These are phyloP conservation scores for Ptilorrhoa leucosticta DNA, from an alignment of 2,113 vertebrate genomes.

Conservation along the genomic window DNA sequence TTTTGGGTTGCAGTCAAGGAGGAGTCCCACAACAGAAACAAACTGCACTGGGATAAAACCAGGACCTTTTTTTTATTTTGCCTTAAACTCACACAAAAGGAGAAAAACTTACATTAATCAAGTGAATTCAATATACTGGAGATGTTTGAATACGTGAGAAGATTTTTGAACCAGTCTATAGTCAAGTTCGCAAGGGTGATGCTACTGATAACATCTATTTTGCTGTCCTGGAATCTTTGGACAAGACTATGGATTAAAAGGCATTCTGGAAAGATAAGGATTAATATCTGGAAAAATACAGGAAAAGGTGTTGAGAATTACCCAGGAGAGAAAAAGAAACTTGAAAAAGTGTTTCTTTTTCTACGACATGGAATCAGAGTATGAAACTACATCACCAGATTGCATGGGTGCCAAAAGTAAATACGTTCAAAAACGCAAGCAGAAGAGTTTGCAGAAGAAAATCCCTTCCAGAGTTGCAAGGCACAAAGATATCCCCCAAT, in stretches of 20 bases:
- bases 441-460: not conserved
- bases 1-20: not conserved
- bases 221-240: not conserved
- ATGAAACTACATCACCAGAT: not conserved
- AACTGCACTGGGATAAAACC: not conserved
- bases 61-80: not conserved
- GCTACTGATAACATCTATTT: fast-evolving
- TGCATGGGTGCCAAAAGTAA: not conserved
- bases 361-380: not conserved
- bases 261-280: not conserved
- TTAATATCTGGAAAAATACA: not conserved
- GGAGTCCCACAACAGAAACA: not conserved
- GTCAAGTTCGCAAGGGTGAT: not conserved
- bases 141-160: not conserved
- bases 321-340: not conserved
- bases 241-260: not conserved
- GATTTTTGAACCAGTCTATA: not conserved
- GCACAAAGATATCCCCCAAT: not conserved
- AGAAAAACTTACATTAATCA: not conserved
- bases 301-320: not conserved
- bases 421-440: not conserved
- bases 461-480: not conserved
- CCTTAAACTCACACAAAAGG: not conserved
- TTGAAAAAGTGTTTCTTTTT: not conserved
- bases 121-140: not conserved